These are phyloP conservation scores for Agrotis ipsilon DNA, from an alignment of 2,888 invertebrate genomes.

Conservation along the genomic window DNA sequence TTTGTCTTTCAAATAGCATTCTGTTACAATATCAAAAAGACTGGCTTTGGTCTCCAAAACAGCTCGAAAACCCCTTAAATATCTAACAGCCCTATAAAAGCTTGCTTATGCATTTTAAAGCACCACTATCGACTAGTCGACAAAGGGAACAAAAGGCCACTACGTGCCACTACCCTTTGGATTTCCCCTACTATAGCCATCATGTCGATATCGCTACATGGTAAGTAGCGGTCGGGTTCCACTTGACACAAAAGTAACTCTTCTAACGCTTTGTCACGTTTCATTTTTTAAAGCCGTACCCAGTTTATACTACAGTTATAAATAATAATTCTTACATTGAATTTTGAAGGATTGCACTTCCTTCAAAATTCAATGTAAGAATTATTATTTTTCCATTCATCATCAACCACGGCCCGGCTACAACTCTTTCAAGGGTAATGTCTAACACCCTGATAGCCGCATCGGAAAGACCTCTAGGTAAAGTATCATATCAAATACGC, in stretches of 20 bases:
- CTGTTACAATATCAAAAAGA: not conserved
- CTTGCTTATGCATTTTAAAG: constrained; percentile 45
- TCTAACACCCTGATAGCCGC: too few relatives aligned
- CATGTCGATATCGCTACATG: constrained; percentile 20
- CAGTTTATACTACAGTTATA: too few relatives aligned
- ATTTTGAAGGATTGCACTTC: too few relatives aligned
- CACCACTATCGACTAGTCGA: constrained; percentile 13
- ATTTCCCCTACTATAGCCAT: constrained; percentile 30
- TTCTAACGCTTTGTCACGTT: constrained; percentile 18
- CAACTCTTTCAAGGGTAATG: too few relatives aligned
- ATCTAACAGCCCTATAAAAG: constrained; percentile 17
- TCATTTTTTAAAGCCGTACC: not conserved
- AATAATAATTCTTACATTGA: too few relatives aligned
- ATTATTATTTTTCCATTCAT: too few relatives aligned
- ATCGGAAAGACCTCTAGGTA: not conserved
- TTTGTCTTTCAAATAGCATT: not conserved
- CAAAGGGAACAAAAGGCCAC: constrained; percentile 44
- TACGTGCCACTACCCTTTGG: constrained; percentile 56
- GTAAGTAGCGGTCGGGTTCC: constrained; percentile 30
- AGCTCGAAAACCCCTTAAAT: not conserved
- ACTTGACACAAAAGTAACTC: constrained; percentile 20
- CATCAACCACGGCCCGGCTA: too few relatives aligned
- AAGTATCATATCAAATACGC: not conserved
- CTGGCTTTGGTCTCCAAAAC: not conserved
- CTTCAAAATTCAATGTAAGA: too few relatives aligned